phyloP scores from a whole-genome alignment of 2,888 invertebrate genomes.

The Tenthredo livida region DNA sequence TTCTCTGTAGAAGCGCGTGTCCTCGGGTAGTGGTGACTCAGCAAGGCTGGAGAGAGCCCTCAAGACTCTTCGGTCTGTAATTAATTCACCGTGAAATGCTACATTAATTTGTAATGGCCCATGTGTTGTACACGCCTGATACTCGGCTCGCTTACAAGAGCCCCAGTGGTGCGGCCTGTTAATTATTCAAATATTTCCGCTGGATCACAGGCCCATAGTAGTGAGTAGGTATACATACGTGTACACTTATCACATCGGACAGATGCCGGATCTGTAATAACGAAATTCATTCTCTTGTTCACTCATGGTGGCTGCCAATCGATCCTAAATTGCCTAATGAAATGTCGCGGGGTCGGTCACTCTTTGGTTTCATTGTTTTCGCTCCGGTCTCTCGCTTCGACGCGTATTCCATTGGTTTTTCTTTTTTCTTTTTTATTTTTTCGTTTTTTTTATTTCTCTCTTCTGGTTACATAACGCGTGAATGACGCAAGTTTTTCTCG shows the following conservation, averaged over 20 bases:
- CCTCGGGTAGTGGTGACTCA: constrained; percentile 54
- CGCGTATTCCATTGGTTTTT: neutral
- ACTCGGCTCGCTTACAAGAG: constrained; percentile 60
- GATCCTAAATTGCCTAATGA: constrained; percentile 25
- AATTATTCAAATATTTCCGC: constrained; percentile 54
- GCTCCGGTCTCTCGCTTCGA: neutral
- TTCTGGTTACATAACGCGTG: neutral
- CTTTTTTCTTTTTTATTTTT: neutral
- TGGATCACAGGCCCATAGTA: neutral
- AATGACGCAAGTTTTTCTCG: constrained; percentile 33
- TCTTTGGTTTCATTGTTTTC: constrained; percentile 11
- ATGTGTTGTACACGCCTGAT: constrained; percentile 69
- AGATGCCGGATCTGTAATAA: constrained; percentile 33
- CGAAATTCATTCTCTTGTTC: constrained; percentile 27
- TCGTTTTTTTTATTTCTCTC: too few relatives aligned
- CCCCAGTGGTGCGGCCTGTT: constrained; percentile 46
- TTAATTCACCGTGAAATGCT: constrained; percentile 75
- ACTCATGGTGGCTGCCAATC: neutral
- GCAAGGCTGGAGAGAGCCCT: constrained; percentile 60
- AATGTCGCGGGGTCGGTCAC: constrained; percentile 33
- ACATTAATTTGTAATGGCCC: constrained; percentile 73
- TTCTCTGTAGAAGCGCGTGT: constrained; percentile 59
- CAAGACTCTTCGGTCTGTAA: constrained; percentile 70
- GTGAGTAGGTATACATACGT: neutral
- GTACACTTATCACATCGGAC: constrained; percentile 34